Conservation (phyloP, 2,888 invertebrate genomes). For the Alcis repandata region DNA sequence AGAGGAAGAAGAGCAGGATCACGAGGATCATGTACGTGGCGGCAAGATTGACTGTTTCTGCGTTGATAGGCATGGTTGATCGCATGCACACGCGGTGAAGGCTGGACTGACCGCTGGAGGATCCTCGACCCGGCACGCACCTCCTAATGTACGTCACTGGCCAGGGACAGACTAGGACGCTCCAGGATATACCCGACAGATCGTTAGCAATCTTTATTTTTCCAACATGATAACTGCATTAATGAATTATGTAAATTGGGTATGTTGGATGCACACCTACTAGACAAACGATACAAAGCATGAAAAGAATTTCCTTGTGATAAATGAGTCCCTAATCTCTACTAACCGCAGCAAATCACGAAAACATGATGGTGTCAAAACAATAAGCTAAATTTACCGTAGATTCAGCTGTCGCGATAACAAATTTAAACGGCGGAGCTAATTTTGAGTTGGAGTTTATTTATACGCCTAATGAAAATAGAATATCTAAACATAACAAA, state of each 20-base stretch:
- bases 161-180: slow-evolving; percentile 69
- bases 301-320: not conserved
- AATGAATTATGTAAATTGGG: not conserved
- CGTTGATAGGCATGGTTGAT: slow-evolving; percentile 82
- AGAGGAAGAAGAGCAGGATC: slow-evolving; percentile 88
- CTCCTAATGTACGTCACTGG: slow-evolving; percentile 60
- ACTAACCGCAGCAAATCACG: not conserved
- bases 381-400: slow-evolving; percentile 26
- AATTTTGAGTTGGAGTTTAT: slow-evolving; percentile 25
- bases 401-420: slow-evolving; percentile 31
- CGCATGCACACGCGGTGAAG: slow-evolving; percentile 49
- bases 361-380: slow-evolving; percentile 17
- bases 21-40: slow-evolving; percentile 91
- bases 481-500: slow-evolving; percentile 28
- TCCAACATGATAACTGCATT: not conserved
- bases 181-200: slow-evolving; percentile 49
- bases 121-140: slow-evolving; percentile 54
- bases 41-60: slow-evolving; percentile 89
- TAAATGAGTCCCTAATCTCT: slow-evolving; percentile 1
- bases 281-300: too few relatives aligned
- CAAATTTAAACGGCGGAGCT: slow-evolving; percentile 22
- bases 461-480: slow-evolving; percentile 28
- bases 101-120: slow-evolving; percentile 67
- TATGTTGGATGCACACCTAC: not conserved
- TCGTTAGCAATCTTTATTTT: not conserved